These are phyloP conservation scores for Pseudococcus jackbeardsleyi DNA, from an alignment of 2,888 invertebrate species.

Conservation along the genomic window DNA sequence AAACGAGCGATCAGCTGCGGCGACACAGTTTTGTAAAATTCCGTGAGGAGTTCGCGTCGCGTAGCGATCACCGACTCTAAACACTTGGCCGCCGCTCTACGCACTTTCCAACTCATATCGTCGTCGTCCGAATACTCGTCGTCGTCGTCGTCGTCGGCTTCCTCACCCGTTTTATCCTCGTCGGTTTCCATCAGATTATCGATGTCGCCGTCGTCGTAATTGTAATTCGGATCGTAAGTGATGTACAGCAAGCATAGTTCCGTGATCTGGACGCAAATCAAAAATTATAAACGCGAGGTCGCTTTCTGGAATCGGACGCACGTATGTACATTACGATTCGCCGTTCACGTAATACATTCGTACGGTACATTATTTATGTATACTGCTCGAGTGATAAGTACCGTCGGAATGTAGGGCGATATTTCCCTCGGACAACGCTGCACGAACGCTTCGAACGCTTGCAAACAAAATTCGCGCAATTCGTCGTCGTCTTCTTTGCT, in stretches of 20 bases:
- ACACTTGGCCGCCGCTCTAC: constrained; percentile 97
- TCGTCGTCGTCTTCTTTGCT: constrained; percentile 94
- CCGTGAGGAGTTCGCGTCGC: constrained; percentile 89
- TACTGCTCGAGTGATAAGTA: constrained; percentile 69
- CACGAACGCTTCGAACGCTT: constrained; percentile 97
- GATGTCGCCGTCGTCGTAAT: constrained; percentile 92
- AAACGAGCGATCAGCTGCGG: constrained; percentile 93
- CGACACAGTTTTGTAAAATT: constrained; percentile 90
- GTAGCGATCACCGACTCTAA: constrained; percentile 95
- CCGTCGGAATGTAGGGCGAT: constrained; percentile 87
- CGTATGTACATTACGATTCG: neutral
- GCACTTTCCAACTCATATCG: constrained; percentile 99
- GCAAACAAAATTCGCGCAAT: constrained; percentile 93
- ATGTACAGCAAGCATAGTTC: constrained; percentile 91
- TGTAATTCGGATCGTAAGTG: constrained; percentile 98
- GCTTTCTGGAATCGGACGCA: too few relatives aligned
- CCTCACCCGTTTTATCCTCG: constrained; percentile 75
- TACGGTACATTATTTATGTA: too few relatives aligned
- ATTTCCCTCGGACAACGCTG: constrained; percentile 97
- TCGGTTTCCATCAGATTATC: constrained; percentile 80
- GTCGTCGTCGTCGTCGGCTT: constrained; percentile 79
- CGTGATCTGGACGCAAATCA: constrained; percentile 77
- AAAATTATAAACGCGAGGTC: neutral
- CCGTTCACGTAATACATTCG: too few relatives aligned
- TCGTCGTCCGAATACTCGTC: constrained; percentile 99